A percentile compares a stretch with the other conserved stretches of the same genome.
Evolutionary conservation across 1,140 invertebrate species (phyloP).

Genomic region (Xylocopa sonorina): DNA sequence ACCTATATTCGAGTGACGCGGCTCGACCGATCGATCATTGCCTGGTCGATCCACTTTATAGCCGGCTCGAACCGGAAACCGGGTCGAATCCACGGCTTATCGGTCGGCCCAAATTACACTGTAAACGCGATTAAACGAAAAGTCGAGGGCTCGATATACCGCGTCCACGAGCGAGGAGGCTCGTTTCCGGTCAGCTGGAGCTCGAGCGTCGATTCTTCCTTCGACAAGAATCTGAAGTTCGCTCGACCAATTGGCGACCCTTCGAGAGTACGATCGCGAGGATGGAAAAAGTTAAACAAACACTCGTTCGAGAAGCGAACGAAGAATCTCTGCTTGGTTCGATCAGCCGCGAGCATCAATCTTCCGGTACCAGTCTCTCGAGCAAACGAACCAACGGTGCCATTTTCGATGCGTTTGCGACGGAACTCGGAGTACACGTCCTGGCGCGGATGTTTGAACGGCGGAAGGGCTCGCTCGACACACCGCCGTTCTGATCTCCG

Average conservation of each 20-base stretch:
- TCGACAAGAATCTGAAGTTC: background rate
- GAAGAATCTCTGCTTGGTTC: too few relatives aligned
- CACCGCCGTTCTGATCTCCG: slow-evolving; percentile 28
- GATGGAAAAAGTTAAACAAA: background rate
- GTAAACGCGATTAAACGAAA: slow-evolving; percentile 44
- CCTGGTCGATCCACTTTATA: slow-evolving; percentile 31
- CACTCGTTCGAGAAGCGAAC: background rate
- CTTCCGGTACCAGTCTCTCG: too few relatives aligned
- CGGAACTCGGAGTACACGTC: too few relatives aligned
- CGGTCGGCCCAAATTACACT: slow-evolving; percentile 14
- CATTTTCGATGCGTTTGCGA: too few relatives aligned
- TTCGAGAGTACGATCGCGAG: too few relatives aligned
- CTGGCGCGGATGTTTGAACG: slow-evolving; percentile 2
- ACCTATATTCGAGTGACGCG: slow-evolving; percentile 64
- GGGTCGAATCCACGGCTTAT: slow-evolving; percentile 32
- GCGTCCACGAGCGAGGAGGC: background rate
- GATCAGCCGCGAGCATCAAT: too few relatives aligned
- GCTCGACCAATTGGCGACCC: background rate
- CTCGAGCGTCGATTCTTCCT: background rate
- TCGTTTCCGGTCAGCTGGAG: background rate
- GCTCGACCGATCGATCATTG: slow-evolving; percentile 68
- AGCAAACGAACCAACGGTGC: too few relatives aligned
- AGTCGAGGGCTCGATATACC: slow-evolving; percentile 15
- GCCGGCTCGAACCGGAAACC: slow-evolving; percentile 12
- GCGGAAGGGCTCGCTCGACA: background rate